Evolutionary conservation across 2,888 invertebrate genomes (phyloP).

Genomic region (Carcina quercana): DNA sequence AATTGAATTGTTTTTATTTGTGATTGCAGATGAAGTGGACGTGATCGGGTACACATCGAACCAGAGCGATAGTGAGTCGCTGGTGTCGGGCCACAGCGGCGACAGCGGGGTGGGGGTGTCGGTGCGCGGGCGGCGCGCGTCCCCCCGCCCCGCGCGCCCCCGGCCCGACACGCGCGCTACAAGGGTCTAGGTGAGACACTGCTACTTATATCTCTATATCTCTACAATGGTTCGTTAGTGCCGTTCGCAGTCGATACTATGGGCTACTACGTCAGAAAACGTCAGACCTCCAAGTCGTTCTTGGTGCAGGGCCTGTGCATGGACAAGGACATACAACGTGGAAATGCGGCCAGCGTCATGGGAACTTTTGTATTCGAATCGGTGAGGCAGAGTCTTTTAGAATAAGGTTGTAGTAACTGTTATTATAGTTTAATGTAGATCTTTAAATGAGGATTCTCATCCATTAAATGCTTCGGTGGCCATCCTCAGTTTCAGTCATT

Average conservation of each 20-base stretch:
- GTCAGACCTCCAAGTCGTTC: too few species aligned
- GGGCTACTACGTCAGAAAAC: neutral
- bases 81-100: constrained; percentile 78
- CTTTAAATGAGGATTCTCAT: too few species aligned
- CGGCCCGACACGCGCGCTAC: constrained; percentile 31
- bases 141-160: constrained; percentile 18
- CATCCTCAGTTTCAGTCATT: too few species aligned
- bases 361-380: too few species aligned
- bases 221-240: neutral
- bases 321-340: too few species aligned
- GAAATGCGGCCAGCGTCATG: too few species aligned
- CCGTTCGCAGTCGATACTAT: neutral
- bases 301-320: too few species aligned
- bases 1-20: too few species aligned
- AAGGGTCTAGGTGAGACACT: constrained; percentile 57
- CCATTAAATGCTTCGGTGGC: too few species aligned
- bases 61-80: constrained; percentile 89
- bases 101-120: constrained; percentile 76
- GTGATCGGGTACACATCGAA: constrained; percentile 90
- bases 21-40: constrained; percentile 85
- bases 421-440: too few species aligned
- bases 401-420: too few species aligned
- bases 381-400: too few species aligned
- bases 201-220: neutral
- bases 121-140: constrained; percentile 62